Conservation (phyloP, 2,113 vertebrate species). For the Verasper variegatus region DNA sequence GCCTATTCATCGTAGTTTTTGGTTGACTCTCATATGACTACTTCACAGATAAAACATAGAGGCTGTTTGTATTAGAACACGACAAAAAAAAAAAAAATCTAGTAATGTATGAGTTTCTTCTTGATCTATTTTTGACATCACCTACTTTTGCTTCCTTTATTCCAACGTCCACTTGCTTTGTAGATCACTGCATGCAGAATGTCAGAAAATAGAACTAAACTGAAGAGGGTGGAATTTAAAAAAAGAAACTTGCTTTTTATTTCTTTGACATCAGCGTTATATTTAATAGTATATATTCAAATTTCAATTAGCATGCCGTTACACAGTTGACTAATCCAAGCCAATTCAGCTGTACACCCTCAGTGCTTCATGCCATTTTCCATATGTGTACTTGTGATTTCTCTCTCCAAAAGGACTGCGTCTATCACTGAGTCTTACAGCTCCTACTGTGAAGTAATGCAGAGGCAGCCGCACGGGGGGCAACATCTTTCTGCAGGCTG, state of each 20-base stretch:
- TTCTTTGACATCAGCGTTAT: background rate
- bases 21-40: too few relatives aligned
- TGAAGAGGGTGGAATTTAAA: background rate
- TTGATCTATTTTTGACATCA: background rate
- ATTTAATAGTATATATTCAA: background rate
- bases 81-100: background rate
- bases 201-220: background rate
- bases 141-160: background rate
- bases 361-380: slow-evolving; percentile 32
- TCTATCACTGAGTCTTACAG: slow-evolving; percentile 36
- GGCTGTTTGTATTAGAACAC: background rate
- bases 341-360: slow-evolving; percentile 12
- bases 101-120: background rate
- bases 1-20: too few relatives aligned
- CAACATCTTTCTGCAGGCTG: slow-evolving; percentile 22
- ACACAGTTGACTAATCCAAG: slow-evolving; percentile 13
- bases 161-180: background rate
- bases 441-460: slow-evolving; percentile 40
- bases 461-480: slow-evolving; percentile 22
- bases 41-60: too few relatives aligned
- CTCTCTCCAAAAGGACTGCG: slow-evolving; percentile 26
- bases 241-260: background rate
- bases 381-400: slow-evolving; percentile 51
- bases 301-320: slow-evolving; percentile 16
- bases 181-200: background rate